Conservation (phyloP, 2,797 vertebrate species). For the Micromesistius poutassou region DNA sequence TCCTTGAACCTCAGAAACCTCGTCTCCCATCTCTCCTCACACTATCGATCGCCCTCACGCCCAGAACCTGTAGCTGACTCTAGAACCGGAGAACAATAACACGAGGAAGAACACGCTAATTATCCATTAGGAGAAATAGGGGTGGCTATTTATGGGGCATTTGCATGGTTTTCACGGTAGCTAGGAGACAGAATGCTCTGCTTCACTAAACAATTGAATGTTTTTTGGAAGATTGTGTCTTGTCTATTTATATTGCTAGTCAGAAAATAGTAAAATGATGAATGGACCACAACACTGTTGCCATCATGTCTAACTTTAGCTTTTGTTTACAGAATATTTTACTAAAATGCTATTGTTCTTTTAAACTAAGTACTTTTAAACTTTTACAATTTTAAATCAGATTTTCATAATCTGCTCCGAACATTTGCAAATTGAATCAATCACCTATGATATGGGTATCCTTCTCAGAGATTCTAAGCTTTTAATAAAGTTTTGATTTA, state of each 20-base stretch:
- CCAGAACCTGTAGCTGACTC: neutral
- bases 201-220: neutral
- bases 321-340: neutral
- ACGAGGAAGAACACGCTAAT: neutral
- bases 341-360: neutral
- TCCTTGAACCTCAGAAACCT: neutral
- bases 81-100: neutral
- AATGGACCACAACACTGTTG: neutral
- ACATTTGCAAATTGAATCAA: neutral
- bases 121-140: slow-evolving; percentile 1
- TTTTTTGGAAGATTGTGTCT: neutral
- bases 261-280: neutral
- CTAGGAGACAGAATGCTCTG: neutral
- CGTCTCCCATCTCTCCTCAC: neutral
- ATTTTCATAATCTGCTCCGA: neutral
- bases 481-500: slow-evolving; percentile 27
- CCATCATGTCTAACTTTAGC: neutral
- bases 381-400: neutral
- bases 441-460: neutral
- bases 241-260: neutral
- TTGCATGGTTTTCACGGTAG: slow-evolving; percentile 5
- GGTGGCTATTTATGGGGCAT: neutral
- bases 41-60: neutral
- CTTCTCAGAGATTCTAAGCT: slow-evolving; percentile 6
- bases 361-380: neutral